Percentiles rank a stretch among this genome's conserved stretches.
Conservation (phyloP, 2,113 vertebrate species). For the Cavia aperea region DNA sequence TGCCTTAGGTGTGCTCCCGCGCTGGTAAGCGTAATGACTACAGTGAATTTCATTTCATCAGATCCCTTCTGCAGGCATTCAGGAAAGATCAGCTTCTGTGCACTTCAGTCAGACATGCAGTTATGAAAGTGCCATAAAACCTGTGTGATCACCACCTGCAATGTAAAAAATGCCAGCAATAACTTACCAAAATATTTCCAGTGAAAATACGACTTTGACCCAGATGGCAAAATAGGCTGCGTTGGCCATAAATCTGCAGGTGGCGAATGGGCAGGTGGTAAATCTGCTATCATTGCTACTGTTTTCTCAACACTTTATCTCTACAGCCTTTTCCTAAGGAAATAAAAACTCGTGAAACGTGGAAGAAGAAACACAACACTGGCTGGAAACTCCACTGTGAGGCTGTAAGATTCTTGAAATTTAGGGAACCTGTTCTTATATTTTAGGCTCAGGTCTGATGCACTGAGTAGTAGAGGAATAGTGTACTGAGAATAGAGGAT, state of each 20-base stretch:
- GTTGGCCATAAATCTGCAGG: constrained; percentile 61
- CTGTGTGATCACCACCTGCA: constrained; percentile 65
- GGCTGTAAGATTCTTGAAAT: constrained; percentile 33
- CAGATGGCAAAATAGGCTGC: constrained; percentile 64
- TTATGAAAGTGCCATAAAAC: constrained; percentile 47
- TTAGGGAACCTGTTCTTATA: not conserved
- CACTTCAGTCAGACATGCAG: not conserved
- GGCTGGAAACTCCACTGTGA: constrained; percentile 13
- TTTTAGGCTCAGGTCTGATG: not conserved
- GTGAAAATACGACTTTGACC: constrained; percentile 71
- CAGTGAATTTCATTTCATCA: constrained; percentile 16
- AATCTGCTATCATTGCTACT: constrained; percentile 44
- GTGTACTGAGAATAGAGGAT: not conserved
- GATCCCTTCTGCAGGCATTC: constrained; percentile 34
- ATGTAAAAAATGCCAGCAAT: constrained; percentile 64
- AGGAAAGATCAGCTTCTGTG: constrained; percentile 42
- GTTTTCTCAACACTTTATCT: constrained; percentile 53
- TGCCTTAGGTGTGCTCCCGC: not conserved
- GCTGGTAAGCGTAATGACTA: constrained; percentile 22
- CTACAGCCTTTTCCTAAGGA: constrained; percentile 20
- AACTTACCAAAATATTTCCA: constrained; percentile 69
- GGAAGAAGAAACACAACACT: constrained; percentile 25
- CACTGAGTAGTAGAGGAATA: not conserved
- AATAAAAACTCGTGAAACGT: constrained; percentile 61
- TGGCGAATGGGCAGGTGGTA: constrained; percentile 45